A percentile compares a stretch with the other conserved stretches of the same genome.
Conservation (phyloP, 2,888 invertebrate genomes). For the Epistrophe grossulariae region DNA sequence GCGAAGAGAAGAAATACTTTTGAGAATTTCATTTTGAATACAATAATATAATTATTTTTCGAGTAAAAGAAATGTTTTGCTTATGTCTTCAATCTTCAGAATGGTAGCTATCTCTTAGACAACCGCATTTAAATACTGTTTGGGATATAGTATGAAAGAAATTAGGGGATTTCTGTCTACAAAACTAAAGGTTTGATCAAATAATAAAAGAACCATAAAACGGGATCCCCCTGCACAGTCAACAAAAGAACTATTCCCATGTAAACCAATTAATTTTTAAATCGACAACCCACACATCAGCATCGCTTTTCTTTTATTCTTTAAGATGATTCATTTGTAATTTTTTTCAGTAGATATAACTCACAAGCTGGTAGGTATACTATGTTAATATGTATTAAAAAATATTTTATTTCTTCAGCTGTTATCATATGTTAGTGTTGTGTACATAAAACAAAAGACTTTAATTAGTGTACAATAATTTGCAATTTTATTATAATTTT, state of each 20-base stretch:
- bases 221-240: neutral
- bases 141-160: too few relatives aligned
- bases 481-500: too few relatives aligned
- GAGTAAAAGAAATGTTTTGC: neutral
- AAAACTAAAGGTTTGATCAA: neutral
- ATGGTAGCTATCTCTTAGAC: neutral
- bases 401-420: too few relatives aligned
- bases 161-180: neutral
- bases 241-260: neutral
- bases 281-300: too few relatives aligned
- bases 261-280: neutral
- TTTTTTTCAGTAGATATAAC: too few relatives aligned
- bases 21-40: slow-evolving; percentile 55
- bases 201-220: neutral
- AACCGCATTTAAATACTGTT: neutral
- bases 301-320: too few relatives aligned
- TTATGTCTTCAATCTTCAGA: neutral
- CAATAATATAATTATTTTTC: neutral
- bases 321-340: too few relatives aligned
- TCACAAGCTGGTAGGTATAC: too few relatives aligned
- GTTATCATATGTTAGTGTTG: too few relatives aligned
- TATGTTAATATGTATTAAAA: too few relatives aligned
- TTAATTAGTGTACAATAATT: too few relatives aligned
- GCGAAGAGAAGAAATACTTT: slow-evolving; percentile 42
- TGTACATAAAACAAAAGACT: too few relatives aligned